Base-by-base conservation (phyloP, 2,888 invertebrate genomes). In the Agapetus fuscipes region DNA sequence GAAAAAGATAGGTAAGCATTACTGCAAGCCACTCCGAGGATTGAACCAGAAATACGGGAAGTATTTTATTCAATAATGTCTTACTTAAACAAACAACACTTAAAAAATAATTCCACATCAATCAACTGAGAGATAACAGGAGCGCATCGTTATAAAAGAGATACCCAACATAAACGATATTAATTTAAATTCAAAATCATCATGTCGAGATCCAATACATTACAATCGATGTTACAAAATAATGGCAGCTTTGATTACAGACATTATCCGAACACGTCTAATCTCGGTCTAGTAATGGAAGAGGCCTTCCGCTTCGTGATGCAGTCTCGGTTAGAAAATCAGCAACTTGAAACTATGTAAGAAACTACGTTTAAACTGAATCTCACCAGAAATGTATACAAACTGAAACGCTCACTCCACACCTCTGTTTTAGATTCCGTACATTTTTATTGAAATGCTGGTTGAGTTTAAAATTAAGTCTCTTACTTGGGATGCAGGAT, bases 251-350 rank as follows among this genome's bases (percentile, higher is more conserved):
- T 16, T 41, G 44, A 41, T 44, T 41, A 30, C 40, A 7, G 41
- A 28, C 29, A 44, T 44, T 41, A 44, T 38, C 41, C 29, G 26
- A 35, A 44, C 41, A 38, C 41, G 38, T 29, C 13, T 41, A 38
- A 44, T 41, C 44, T 41, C 24, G 16, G 16, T 25, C 28, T 24
- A 7, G 12, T 6, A 15, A 28, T 15, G 12, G 10, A 20, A 9
- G 17, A 32, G 9, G 20, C 4, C 37, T 32, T 32, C 37, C 37
- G 32, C 28, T 20, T 20, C 20, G 20, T 20, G 20, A 9, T 20
- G 5, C 9, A 9, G 20, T 6, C n/a, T n/a, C n/a, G n/a, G n/a
- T n/a, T n/a, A 24, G 24, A 10, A 7, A 24, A 10, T 24, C 10
- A 24, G 9, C 6, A 24, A 24, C 6, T 24, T 7, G 24, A 24